Evolutionary conservation across 1,140 invertebrate genomes (phyloP).

Genomic region (Zaprionus lachaisei): DNA sequence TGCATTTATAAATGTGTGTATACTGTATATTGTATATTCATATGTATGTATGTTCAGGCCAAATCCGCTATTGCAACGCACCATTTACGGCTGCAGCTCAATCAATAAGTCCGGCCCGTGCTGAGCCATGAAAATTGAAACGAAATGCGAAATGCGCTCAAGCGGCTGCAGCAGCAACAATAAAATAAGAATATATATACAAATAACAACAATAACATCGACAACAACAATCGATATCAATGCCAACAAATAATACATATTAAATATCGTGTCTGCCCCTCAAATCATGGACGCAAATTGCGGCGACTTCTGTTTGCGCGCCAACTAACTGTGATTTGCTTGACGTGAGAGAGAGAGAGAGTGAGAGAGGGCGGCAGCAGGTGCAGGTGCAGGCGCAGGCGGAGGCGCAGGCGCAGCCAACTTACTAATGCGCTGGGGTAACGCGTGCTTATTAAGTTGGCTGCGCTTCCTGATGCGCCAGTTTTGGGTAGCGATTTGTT

Average conservation of each 20-base stretch:
- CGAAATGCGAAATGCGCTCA: slow-evolving; percentile 48
- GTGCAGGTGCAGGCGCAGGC: not conserved
- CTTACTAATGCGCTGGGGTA: slow-evolving; percentile 10
- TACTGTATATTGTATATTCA: not conserved
- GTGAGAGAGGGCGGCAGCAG: not conserved
- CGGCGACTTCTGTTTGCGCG: not conserved
- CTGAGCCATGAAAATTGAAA: slow-evolving; percentile 47
- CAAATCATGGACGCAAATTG: not conserved
- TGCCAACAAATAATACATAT: slow-evolving; percentile 48
- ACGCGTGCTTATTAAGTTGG: slow-evolving; percentile 16
- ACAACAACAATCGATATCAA: slow-evolving; percentile 26
- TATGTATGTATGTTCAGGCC: not conserved
- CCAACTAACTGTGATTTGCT: slow-evolving; percentile 1
- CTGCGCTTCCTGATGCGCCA: slow-evolving; percentile 55
- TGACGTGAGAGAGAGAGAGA: not conserved
- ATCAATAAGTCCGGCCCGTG: slow-evolving; percentile 48
- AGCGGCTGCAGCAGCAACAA: slow-evolving; percentile 20
- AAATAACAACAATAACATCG: slow-evolving; percentile 1
- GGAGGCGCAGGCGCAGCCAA: slow-evolving; percentile 14
- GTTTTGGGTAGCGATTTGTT: slow-evolving; percentile 52
- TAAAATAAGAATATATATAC: slow-evolving; percentile 6
- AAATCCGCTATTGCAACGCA: slow-evolving; percentile 27
- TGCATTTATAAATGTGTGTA: not conserved
- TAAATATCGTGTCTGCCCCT: slow-evolving; percentile 33
- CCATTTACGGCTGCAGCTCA: slow-evolving; percentile 56